Conservation (phyloP, 2,113 vertebrate species). For the Myrmecobius fasciatus region DNA sequence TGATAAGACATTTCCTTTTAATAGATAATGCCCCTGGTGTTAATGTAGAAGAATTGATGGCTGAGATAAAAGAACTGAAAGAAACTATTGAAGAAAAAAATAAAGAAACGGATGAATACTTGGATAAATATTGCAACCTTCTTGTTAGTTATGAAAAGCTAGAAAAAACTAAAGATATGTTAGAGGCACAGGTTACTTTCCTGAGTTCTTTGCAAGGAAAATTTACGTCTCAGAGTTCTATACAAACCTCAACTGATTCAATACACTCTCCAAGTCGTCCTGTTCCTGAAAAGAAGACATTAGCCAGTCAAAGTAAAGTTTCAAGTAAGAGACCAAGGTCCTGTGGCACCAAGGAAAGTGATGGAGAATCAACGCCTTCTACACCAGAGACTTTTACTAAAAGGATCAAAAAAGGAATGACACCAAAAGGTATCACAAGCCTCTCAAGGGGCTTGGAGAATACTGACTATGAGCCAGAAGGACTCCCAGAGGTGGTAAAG, state of each 20-base stretch:
- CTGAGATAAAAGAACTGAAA: constrained; percentile 88
- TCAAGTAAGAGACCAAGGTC: constrained; percentile 84
- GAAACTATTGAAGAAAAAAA: constrained; percentile 85
- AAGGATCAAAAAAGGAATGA: constrained; percentile 83
- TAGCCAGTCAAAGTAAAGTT: constrained; percentile 67
- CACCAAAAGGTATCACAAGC: constrained; percentile 49
- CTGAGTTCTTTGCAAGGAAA: constrained; percentile 70
- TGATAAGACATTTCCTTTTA: constrained; percentile 57
- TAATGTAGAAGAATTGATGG: constrained; percentile 74
- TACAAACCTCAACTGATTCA: constrained; percentile 16
- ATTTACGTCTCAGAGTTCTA: constrained; percentile 22
- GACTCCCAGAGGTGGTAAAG: constrained; percentile 90
- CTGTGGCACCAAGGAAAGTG: constrained; percentile 64
- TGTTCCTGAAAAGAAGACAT: constrained; percentile 71
- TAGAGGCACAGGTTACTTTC: constrained; percentile 86
- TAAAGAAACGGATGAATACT: constrained; percentile 89
- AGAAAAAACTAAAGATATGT: constrained; percentile 89
- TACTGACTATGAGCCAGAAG: constrained; percentile 83
- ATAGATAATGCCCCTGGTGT: constrained; percentile 73
- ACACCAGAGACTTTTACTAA: constrained; percentile 83
- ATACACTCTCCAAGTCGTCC: constrained; percentile 14
- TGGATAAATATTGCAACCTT: constrained; percentile 92
- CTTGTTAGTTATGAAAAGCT: constrained; percentile 90
- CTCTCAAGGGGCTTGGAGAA: constrained; percentile 57
- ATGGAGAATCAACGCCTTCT: constrained; percentile 50